Conservation (phyloP, 2,113 vertebrate species). For the Albula glossodonta region DNA sequence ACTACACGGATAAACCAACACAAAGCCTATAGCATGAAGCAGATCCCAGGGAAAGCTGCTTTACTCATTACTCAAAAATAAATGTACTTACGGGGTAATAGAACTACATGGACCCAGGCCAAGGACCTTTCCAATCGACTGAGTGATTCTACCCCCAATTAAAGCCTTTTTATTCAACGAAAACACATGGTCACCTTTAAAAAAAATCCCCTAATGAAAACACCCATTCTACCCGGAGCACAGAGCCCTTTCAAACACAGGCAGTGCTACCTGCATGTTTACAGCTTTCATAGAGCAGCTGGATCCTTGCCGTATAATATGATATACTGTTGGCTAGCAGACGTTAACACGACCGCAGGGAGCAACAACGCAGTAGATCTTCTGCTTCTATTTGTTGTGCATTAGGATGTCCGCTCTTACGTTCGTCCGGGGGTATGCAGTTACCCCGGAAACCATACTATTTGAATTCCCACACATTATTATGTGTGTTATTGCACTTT, state of each 20-base stretch:
- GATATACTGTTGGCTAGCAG: conserved; percentile 33
- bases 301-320: conserved; percentile 34
- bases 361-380: background rate
- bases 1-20: background rate
- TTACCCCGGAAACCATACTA: background rate
- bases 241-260: background rate
- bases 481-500: background rate
- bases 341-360: conserved; percentile 37
- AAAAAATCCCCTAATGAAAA: background rate
- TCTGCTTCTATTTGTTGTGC: conserved; percentile 2
- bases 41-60: background rate
- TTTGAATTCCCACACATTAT: background rate
- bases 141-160: conserved; percentile 17
- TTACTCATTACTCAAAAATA: background rate
- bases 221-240: background rate
- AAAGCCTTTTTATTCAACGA: conserved; percentile 17
- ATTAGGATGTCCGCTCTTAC: background rate
- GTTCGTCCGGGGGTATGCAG: background rate
- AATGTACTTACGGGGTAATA: background rate
- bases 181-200: background rate
- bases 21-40: background rate
- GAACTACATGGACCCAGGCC: conserved; percentile 1
- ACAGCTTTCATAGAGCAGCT: conserved; percentile 45
- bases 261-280: conserved; percentile 20
- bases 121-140: conserved; percentile 12